phyloP scores from a whole-genome alignment of 2,797 vertebrate genomes.

The Morelia viridis region DNA sequence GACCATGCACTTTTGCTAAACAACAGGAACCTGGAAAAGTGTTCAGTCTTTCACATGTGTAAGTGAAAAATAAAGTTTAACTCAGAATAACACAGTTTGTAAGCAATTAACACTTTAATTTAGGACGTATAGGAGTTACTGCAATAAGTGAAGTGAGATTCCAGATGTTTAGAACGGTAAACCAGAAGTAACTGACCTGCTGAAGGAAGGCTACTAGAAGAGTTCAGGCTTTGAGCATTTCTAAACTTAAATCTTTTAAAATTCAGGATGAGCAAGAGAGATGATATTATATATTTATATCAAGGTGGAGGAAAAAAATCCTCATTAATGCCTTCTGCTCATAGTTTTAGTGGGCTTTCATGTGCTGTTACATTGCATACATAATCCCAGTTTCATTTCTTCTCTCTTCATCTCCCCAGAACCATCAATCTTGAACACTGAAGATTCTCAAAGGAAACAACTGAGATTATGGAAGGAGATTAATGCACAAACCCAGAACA shows the following conservation, averaged over 20 bases:
- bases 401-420: constrained; percentile 65
- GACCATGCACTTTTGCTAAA: constrained; percentile 70
- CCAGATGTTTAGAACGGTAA: constrained; percentile 69
- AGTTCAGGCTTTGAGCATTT: constrained; percentile 60
- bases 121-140: constrained; percentile 59
- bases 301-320: constrained; percentile 35
- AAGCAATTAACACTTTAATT: constrained; percentile 60
- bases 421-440: constrained; percentile 66
- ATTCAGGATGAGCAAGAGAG: constrained; percentile 58
- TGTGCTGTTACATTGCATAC: constrained; percentile 60
- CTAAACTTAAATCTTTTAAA: constrained; percentile 64
- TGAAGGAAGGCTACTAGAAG: constrained; percentile 63
- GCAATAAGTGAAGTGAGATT: constrained; percentile 60
- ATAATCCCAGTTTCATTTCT: constrained; percentile 63
- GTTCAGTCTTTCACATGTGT: constrained; percentile 69
- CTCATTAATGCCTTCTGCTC: constrained; percentile 66
- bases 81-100: constrained; percentile 59
- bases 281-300: constrained; percentile 49
- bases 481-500: constrained; percentile 67
- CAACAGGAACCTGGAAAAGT: constrained; percentile 63
- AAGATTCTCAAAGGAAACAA: constrained; percentile 73
- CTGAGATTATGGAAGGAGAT: constrained; percentile 73
- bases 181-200: constrained; percentile 60
- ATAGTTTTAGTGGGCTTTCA: constrained; percentile 66
- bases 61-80: constrained; percentile 60